These are phyloP conservation scores for Hypsopygia costalis DNA, from an alignment of 2,888 invertebrate genomes.

Conservation along the genomic window DNA sequence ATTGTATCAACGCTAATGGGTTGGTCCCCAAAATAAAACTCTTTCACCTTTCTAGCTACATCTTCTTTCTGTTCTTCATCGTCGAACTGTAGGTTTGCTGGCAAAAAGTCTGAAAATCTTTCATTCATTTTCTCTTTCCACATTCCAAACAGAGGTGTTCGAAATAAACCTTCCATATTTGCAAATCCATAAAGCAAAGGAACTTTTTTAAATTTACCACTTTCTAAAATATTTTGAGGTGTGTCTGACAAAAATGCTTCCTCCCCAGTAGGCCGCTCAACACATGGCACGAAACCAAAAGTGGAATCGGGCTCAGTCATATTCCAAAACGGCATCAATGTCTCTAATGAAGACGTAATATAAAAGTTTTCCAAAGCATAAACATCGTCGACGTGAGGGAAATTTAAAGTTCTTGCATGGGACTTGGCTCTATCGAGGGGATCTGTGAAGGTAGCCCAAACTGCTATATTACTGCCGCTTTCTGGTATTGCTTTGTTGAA, in stretches of 20 bases:
- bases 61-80: conserved; percentile 30
- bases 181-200: conserved; percentile 46
- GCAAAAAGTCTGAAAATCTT: conserved; percentile 44
- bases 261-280: conserved; percentile 30
- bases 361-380: conserved; percentile 44
- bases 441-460: conserved; percentile 33
- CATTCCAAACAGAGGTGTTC: conserved; percentile 22
- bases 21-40: conserved; percentile 42
- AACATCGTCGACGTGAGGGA: conserved; percentile 34
- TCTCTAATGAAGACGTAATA: conserved; percentile 29
- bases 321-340: conserved; percentile 23
- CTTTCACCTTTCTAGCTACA: conserved; percentile 32
- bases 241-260: conserved; percentile 34
- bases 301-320: conserved; percentile 22
- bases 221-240: conserved; percentile 36
- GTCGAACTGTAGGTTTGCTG: conserved; percentile 41
- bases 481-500: conserved; percentile 44
- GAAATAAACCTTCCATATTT: conserved; percentile 35
- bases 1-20: conserved; percentile 28
- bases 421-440: conserved; percentile 36
- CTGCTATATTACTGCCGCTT: conserved; percentile 36
- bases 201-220: conserved; percentile 31
- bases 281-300: conserved; percentile 28
- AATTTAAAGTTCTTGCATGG: conserved; percentile 29
- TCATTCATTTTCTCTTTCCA: conserved; percentile 42